Evolutionary conservation across 2,888 invertebrate genomes (phyloP).

Genomic region (Euspilapteryx auroguttella): DNA sequence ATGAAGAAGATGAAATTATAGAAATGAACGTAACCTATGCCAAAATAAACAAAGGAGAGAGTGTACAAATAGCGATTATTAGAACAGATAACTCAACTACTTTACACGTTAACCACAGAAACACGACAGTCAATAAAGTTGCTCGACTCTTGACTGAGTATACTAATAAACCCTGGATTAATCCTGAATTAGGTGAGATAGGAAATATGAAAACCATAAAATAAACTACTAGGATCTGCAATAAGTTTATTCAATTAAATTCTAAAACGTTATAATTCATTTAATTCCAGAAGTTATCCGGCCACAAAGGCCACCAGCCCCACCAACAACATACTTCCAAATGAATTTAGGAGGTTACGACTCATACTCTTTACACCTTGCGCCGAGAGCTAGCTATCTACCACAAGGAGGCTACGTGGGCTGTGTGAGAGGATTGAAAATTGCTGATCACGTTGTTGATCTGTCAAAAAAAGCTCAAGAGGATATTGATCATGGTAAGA

Average conservation of each 20-base stretch:
- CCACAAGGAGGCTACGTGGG: conserved; percentile 78
- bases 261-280: no score
- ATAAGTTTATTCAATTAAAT: no score
- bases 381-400: conserved; percentile 27
- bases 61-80: conserved; percentile 86
- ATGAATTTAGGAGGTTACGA: conserved; percentile 86
- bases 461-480: conserved; percentile 71
- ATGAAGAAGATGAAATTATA: conserved; percentile 77
- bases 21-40: conserved; percentile 77
- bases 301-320: conserved; percentile 86
- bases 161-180: conserved; percentile 84
- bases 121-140: conserved; percentile 69
- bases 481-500: conserved; percentile 68
- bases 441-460: conserved; percentile 79
- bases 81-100: conserved; percentile 72
- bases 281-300: conserved; percentile 74
- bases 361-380: conserved; percentile 66
- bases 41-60: conserved; percentile 77
- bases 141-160: conserved; percentile 73
- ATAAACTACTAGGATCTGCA: no score
- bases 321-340: conserved; percentile 88
- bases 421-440: conserved; percentile 84
- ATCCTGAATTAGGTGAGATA: conserved; percentile 72
- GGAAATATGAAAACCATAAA: no score
- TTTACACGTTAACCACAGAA: conserved; percentile 80